Percentiles rank a stretch among this genome's conserved stretches.
Conservation (phyloP, 2,797 vertebrate species). For the Sorex maritimensis region DNA sequence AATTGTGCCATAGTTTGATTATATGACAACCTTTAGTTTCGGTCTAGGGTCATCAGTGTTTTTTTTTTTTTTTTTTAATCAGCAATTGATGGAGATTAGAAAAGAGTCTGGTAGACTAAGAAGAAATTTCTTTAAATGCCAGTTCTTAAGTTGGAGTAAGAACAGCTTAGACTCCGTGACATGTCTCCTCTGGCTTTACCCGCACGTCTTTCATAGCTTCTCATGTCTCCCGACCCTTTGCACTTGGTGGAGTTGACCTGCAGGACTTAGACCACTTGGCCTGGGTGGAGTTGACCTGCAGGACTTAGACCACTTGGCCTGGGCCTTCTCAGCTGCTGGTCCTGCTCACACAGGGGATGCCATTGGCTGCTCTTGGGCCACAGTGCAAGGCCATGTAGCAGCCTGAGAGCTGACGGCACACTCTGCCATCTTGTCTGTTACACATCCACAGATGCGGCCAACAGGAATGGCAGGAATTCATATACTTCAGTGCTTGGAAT, state of each 20-base stretch:
- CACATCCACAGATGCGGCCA: background rate
- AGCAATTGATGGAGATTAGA: slow-evolving; percentile 37
- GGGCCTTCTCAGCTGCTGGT: slow-evolving; percentile 33
- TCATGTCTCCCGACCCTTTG: slow-evolving; percentile 34
- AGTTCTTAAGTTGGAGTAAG: slow-evolving; percentile 4
- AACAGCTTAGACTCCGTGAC: background rate
- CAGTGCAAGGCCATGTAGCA: background rate
- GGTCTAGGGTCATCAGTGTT: slow-evolving; percentile 15
- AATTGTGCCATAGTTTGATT: slow-evolving; percentile 58
- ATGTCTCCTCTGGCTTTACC: background rate
- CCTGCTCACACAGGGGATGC: background rate
- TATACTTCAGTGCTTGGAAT: slow-evolving; percentile 53
- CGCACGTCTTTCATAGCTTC: background rate
- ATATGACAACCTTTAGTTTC: slow-evolving; percentile 64
- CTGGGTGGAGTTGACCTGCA: slow-evolving; percentile 42
- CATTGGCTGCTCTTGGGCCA: background rate
- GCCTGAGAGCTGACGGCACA: background rate
- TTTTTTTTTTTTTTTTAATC: slow-evolving; percentile 53
- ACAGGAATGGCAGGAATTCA: background rate
- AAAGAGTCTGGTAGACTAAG: slow-evolving; percentile 27
- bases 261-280: slow-evolving; percentile 30
- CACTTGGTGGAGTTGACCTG: background rate
- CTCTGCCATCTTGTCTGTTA: background rate
- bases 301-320: slow-evolving; percentile 17
- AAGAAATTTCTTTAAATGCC: slow-evolving; percentile 47